A percentile compares a stretch with the other conserved stretches of the same genome.
These are phyloP conservation scores for Strigamia transsilvanica DNA, from an alignment of 2,888 invertebrate genomes.

Conservation along the genomic window DNA sequence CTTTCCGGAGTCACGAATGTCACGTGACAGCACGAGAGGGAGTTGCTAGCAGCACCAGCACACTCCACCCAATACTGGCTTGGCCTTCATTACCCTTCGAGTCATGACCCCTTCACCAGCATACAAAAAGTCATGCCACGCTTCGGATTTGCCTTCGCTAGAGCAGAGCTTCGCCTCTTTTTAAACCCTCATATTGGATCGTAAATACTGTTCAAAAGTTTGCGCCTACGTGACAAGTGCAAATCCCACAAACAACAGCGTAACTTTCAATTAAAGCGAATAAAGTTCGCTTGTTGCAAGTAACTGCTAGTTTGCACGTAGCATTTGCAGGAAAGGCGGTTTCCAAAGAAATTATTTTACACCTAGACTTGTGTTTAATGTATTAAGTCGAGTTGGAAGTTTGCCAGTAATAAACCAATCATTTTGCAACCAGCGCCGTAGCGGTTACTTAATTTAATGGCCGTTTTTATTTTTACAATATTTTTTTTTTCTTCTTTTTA, in stretches of 20 bases:
- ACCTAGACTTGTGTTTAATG: conserved; percentile 1
- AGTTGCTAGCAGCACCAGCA: conserved; percentile 34
- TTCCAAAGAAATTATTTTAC: too few relatives aligned
- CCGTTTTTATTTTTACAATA: background rate
- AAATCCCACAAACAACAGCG: conserved; percentile 26
- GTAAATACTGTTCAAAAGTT: conserved; percentile 37
- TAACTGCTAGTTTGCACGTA: conserved; percentile 21
- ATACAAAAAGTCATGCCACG: conserved; percentile 31
- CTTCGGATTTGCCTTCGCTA: conserved; percentile 25
- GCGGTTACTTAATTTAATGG: conserved; percentile 13
- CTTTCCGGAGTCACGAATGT: conserved; percentile 48
- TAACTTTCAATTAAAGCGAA: conserved; percentile 38
- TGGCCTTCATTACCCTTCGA: conserved; percentile 48
- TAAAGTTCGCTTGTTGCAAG: background rate
- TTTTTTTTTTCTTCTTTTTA: background rate
- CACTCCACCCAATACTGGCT: conserved; percentile 39
- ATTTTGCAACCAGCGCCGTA: background rate
- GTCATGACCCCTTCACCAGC: conserved; percentile 43
- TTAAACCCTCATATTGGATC: conserved; percentile 18
- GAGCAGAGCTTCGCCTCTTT: background rate
- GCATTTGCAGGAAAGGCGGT: background rate
- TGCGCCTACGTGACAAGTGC: conserved; percentile 26
- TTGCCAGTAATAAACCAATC: conserved; percentile 36
- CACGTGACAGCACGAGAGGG: conserved; percentile 45
- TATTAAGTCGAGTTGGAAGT: background rate